A percentile compares a stretch with the other conserved stretches of the same genome.
phyloP scores from a whole-genome alignment of 1,140 invertebrate genomes.

The Caerostris darwini region DNA sequence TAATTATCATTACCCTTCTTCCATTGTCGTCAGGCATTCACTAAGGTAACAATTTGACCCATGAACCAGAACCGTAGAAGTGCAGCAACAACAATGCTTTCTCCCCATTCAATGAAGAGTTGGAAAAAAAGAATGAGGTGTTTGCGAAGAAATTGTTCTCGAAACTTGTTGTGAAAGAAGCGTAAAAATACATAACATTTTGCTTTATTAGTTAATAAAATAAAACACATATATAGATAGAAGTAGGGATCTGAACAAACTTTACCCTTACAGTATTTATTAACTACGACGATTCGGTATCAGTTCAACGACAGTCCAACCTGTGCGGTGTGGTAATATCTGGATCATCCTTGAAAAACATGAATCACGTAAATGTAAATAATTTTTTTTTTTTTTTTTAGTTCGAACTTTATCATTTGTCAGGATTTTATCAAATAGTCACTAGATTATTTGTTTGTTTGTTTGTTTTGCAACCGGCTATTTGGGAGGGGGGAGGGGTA shows the following conservation, averaged over 20 bases:
- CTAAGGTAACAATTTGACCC: conserved; percentile 17
- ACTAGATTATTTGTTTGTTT: too few relatives aligned
- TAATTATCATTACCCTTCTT: conserved; percentile 41
- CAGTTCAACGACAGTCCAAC: background rate
- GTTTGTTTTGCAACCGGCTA: too few relatives aligned
- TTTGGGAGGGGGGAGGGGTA: too few relatives aligned
- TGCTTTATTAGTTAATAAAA: conserved; percentile 24
- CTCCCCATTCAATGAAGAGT: background rate
- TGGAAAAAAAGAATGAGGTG: background rate
- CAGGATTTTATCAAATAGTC: background rate
- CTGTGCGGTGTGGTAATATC: background rate
- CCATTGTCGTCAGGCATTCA: background rate
- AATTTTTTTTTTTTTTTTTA: background rate
- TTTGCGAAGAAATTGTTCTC: background rate
- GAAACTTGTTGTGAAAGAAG: background rate
- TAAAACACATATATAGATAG: background rate
- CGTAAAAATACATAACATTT: background rate
- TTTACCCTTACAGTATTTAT: background rate
- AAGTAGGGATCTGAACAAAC: background rate
- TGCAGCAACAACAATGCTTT: background rate
- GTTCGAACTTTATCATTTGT: background rate
- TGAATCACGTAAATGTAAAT: background rate
- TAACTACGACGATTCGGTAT: background rate
- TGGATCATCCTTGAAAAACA: background rate
- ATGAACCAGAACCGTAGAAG: background rate